phyloP scores from a whole-genome alignment of 2,888 invertebrate species.

The Theodoxus fluviatilis region DNA sequence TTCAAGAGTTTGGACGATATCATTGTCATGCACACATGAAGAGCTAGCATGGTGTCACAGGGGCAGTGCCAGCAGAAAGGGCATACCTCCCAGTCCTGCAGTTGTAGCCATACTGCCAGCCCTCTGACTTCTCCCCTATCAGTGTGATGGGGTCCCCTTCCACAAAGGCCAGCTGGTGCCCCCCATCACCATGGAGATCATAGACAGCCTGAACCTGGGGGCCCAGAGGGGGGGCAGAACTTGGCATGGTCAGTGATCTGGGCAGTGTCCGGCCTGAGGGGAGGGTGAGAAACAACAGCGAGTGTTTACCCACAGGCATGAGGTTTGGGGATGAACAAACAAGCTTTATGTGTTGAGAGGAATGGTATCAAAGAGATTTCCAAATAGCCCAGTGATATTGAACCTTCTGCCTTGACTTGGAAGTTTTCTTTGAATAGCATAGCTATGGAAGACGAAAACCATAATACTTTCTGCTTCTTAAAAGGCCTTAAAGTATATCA shows the following conservation, averaged over 20 bases:
- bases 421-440: too few relatives aligned
- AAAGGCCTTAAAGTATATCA: too few relatives aligned
- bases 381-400: too few relatives aligned
- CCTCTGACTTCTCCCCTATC: constrained; percentile 89
- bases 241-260: constrained; percentile 25
- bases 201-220: constrained; percentile 85
- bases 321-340: too few relatives aligned
- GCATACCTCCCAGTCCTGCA: constrained; percentile 77
- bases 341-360: too few relatives aligned
- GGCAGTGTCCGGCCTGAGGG: constrained; percentile 18
- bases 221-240: constrained; percentile 55
- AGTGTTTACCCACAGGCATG: neutral
- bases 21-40: neutral
- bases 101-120: constrained; percentile 98
- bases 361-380: too few relatives aligned
- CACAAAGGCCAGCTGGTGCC: constrained; percentile 89
- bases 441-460: too few relatives aligned
- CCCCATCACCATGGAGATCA: constrained; percentile 86
- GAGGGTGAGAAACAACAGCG: neutral
- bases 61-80: neutral
- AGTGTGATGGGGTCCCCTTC: constrained; percentile 88
- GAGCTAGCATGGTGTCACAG: neutral
- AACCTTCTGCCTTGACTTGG: too few relatives aligned
- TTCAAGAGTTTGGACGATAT: too few relatives aligned
- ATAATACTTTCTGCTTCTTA: too few relatives aligned